Base-by-base conservation (phyloP, 1,140 invertebrate species). In the Hirudo medicinalis region DNA sequence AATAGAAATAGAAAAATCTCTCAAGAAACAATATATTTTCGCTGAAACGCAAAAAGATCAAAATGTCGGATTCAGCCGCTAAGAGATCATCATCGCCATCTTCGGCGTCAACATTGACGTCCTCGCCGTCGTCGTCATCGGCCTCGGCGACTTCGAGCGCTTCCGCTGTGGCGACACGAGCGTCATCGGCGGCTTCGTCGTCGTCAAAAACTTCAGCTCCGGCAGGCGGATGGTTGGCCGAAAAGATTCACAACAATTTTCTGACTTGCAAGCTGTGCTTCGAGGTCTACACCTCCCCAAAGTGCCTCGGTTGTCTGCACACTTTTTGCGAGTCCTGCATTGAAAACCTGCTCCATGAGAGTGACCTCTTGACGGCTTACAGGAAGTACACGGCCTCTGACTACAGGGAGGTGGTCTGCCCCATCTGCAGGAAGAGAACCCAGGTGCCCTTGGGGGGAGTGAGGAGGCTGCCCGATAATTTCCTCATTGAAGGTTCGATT, bases 291-390 rank as follows among this genome's bases (percentile, higher is more conserved):
- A 75, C 75, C 25, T 74, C 76, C 89, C 80, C 92, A 67, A 87
- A 91, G 76, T 88, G 94, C 71, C 85, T 96, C 74, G 89, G 89
- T 76, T 96, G 93, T 81, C 86, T 96, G 76, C 92, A 95, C 84
- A 90, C 91, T 1, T 94, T 92, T 83, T 94, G 92, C 83, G 90
- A 94, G 83, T 84, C 86, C 66, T 95, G 92, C 78, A 79, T 82
- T 73, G 80, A 81, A 69, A 80, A 79, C 72, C 80, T 81, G 67
- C 77, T 79, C n/a, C 76, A 79, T 76, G 79, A 79, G 20, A 79
- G 80, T 71, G 57, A 63, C 9, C 29, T 63, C 17, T 63, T 63
- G 40, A 78, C 79, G 57, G 78, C 78, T 19, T 81, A 82, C 76
- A 82, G 81, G 74, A 82, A 81, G 73, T 81, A 81, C 74, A 80